Evolutionary conservation across 2,888 invertebrate genomes (phyloP), one percentile per base, ranked within the genome.

Genomic region (Drosophila colorata): DNA sequence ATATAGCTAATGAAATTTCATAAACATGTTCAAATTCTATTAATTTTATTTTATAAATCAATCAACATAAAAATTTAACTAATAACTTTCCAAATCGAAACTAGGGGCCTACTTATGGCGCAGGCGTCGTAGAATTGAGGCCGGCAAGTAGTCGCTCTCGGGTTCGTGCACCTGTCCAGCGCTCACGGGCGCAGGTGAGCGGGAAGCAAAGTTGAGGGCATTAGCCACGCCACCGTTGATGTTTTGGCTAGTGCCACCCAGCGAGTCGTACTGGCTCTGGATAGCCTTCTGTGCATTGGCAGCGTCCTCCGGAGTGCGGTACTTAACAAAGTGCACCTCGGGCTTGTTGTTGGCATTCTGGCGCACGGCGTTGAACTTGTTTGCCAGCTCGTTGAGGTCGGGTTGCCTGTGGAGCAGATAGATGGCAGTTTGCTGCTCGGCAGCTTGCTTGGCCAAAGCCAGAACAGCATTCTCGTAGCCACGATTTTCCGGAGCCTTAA

Each of bases 251-350:
- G 74, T 47, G 33, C 90, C 90, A 4, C 84, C 86, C 46, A 89
- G 53, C 4, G 77, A 67, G 43, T 90, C 88, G 52, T 90, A 89
- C 57, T 90, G 89, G 25, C 71, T 66, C 71, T 90, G 90, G 44
- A 90, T 90, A 37, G 82, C 78, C 4, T 70, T 67, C 58, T 90
- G 90, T 4, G 90, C 90, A 44, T 88, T 85, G 46, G 67, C 78
- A 23, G 90, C 90, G 66, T 90, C 90, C 69, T 86, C 84, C 4
- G 79, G 78, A 0, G 90, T 90, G 51, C 89, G 88, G 48, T 90
- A 90, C 72, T 90, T 90, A 55, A 90, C 88, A 33, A 89, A 89
- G 61, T 89, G 89, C n/a, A 90, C 89, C 56, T 88, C 88, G 4
- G 88, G 88, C 47, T 79, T 87, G 37, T 59, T 49, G 61, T 79